A percentile compares a stretch with the other conserved stretches of the same genome.
These are phyloP conservation scores for Hydroisotoma schaefferi DNA, from an alignment of 2,888 invertebrate genomes.

Conservation along the genomic window DNA sequence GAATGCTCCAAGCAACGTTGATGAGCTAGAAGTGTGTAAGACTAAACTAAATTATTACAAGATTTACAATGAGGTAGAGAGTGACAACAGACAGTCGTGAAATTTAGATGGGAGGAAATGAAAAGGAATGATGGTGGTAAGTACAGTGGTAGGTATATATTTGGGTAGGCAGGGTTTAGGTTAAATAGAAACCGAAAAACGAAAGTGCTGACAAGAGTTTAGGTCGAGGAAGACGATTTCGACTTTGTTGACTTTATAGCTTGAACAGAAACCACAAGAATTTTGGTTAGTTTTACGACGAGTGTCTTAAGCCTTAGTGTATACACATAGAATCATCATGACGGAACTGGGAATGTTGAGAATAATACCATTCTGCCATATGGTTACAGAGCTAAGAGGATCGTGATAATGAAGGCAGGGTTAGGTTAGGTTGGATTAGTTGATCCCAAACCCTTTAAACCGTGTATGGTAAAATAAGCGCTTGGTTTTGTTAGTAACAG, in stretches of 20 bases:
- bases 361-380: no score
- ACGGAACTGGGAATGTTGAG: neutral
- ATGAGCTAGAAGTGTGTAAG: no score
- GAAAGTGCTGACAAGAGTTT: conserved; percentile 11
- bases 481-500: no score
- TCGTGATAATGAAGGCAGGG: no score
- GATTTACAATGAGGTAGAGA: conserved; percentile 9
- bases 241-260: conserved; percentile 17
- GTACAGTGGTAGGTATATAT: no score
- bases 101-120: conserved; percentile 36
- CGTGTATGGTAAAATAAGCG: no score
- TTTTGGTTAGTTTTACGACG: conserved; percentile 3
- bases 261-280: conserved; percentile 8
- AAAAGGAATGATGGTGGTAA: conserved; percentile 29
- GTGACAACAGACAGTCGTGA: conserved; percentile 33
- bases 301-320: no score
- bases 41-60: no score
- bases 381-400: no score
- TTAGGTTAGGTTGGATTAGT: no score
- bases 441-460: no score
- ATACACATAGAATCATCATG: conserved; percentile 2
- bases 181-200: conserved; percentile 8
- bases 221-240: conserved; percentile 7
- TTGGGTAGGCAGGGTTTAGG: no score
- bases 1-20: neutral